Evolutionary conservation across 2,888 invertebrate species (phyloP).

Genomic region (Parnassius glacialis): DNA sequence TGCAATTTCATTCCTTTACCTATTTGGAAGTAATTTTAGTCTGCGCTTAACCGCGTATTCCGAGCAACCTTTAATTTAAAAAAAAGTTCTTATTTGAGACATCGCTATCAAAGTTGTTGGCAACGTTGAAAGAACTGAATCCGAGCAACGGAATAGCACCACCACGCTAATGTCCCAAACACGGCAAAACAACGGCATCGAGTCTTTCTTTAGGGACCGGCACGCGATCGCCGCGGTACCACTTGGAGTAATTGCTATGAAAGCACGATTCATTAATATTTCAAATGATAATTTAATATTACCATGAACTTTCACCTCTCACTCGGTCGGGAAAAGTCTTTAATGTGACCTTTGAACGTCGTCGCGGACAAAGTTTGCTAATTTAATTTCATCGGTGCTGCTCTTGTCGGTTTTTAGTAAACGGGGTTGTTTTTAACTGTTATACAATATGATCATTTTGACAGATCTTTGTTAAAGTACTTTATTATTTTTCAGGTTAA

Average conservation of each 20-base stretch:
- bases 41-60: no score
- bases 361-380: constrained; percentile 39
- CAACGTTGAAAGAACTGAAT: neutral
- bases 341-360: constrained; percentile 53
- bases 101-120: no score
- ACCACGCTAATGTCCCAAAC: constrained; percentile 34
- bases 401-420: constrained; percentile 25
- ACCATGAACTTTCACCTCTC: constrained; percentile 68
- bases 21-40: no score
- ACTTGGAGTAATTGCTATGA: constrained; percentile 66
- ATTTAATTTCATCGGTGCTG: constrained; percentile 35
- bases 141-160: constrained; percentile 16
- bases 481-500: neutral
- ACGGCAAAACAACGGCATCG: constrained; percentile 37
- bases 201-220: constrained; percentile 51
- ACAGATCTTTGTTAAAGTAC: constrained; percentile 1
- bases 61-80: no score
- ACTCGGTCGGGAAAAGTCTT: constrained; percentile 47
- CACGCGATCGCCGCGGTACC: constrained; percentile 66
- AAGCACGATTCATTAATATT: constrained; percentile 62
- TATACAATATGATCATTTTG: constrained; percentile 11
- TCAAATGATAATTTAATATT: constrained; percentile 61
- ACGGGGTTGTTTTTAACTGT: constrained; percentile 26
- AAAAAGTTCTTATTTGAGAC: no score
- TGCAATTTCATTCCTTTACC: no score